These are phyloP conservation scores for Mallateleia sp. DNA, from an alignment of 2,888 invertebrate genomes.

Conservation along the genomic window DNA sequence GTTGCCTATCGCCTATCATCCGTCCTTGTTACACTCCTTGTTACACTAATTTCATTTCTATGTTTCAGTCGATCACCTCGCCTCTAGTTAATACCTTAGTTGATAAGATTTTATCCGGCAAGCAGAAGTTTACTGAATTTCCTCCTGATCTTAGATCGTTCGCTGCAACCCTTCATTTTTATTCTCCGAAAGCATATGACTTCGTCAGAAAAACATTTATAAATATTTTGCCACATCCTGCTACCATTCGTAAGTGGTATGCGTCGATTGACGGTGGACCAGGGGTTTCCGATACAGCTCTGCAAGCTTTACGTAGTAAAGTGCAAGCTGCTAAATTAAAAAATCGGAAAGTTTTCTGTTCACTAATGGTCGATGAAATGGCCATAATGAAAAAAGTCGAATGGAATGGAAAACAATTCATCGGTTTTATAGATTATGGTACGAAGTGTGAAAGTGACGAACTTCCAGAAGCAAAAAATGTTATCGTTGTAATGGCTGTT, in stretches of 20 bases:
- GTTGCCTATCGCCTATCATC: too few species aligned
- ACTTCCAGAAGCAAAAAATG: slow-evolving; percentile 59
- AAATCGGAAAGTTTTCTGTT: slow-evolving; percentile 17
- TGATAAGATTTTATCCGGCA: neutral
- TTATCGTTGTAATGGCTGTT: slow-evolving; percentile 65
- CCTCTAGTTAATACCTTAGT: too few species aligned
- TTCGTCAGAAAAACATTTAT: slow-evolving; percentile 15
- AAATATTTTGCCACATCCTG: slow-evolving; percentile 14
- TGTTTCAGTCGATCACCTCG: too few species aligned
- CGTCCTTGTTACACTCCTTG: too few species aligned
- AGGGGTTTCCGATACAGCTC: slow-evolving; percentile 3
- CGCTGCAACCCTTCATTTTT: slow-evolving; percentile 31
- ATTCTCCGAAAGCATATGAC: slow-evolving; percentile 35
- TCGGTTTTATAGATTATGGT: slow-evolving; percentile 78
- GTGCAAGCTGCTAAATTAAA: neutral
- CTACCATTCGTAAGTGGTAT: slow-evolving; percentile 27
- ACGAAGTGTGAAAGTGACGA: slow-evolving; percentile 18
- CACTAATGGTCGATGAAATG: slow-evolving; percentile 48
- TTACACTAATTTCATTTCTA: too few species aligned
- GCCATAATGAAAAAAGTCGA: slow-evolving; percentile 38
- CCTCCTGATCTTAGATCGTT: slow-evolving; percentile 27
- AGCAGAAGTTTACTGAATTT: neutral
- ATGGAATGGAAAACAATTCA: slow-evolving; percentile 59
- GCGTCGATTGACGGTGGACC: slow-evolving; percentile 51
- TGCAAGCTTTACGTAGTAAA: slow-evolving; percentile 24